Evolutionary conservation across 2,797 vertebrate species (phyloP), one percentile per base, ranked within the genome.

Genomic region (Brachyalestes nurse): DNA sequence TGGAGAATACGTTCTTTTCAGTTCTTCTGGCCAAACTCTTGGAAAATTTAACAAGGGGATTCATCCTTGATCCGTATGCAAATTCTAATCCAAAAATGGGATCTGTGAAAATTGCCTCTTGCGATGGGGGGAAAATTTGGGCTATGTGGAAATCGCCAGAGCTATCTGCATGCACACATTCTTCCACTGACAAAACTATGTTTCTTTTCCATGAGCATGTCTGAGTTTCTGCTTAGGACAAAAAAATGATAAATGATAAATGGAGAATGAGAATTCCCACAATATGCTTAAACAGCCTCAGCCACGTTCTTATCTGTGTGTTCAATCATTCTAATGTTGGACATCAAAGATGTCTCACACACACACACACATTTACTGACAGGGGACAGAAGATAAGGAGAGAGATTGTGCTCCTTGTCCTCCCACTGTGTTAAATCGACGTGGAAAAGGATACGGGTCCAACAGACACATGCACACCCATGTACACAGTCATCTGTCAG

Each of bases 361-460:
- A 67, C 53, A 38, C 21, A 73, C 38, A 55, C 67, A 82, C 64
- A 58, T 5, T 76, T 53, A 51, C 64, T 79, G 45, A 79, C 77
- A 62, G 23, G 25, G 69, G 34, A 65, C 69, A 76, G 75, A 19
- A 76, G 66, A 77, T 62, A 25, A 72, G 55, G 72, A 71, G 69
- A 69, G 61, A 53, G 62, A 81, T 79, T 72, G 75, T 47, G 34
- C 66, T 80, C 64, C 77, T 65, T 85, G 84, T 85, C 84, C 84
- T 85, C 80, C 80, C 58, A n/a, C 64, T 51, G 19, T 47, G 6
- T 77, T 80, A 80, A 82, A 80, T 57, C 71, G 80, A 85, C 82
- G 77, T 82, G 80, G 67, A 62, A 77, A 82, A 28, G 49, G 40
- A 77, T 67, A 67, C 53, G 74, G 76, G 70, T 74, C 60, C 61